Evolutionary conservation across 2,113 vertebrate species (phyloP), one percentile per base, ranked within the genome.

Genomic region (Lagopus leucura): DNA sequence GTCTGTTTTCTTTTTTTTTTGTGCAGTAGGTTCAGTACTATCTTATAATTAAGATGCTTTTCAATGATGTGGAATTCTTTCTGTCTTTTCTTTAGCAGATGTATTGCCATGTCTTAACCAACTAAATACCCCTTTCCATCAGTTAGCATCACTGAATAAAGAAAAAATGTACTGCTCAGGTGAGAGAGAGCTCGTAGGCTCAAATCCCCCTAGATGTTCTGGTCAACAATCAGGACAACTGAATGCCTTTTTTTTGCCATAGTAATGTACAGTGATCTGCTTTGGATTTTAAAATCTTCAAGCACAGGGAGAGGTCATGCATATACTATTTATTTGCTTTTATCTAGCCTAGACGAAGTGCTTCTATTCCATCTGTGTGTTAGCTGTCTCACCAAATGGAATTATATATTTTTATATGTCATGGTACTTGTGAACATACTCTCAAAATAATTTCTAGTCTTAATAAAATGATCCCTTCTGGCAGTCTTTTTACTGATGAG

Each of bases 341-440:
- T 80, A 50, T 86, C 81, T 82, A 60, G 47, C 79, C 74, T 32
- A 89, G 86, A 71, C 63, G 34, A 73, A 48, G 78, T 75, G 58
- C 80, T 91, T 42, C 79, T 94, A 21, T 83, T 96, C 93, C 73
- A 60, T 65, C 91, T 57, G 89, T 95, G 92, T 81, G 72, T 81
- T 94, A 55, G 77, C 88, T 94, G 92, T 92, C 94, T 96, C 91
- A 82, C 88, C 78, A 74, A 86, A 92, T 97, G 88, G 94, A 96
- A 79, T 95, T 36, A 5, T 77, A 71, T 90, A 75, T 84, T 48
- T 88, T 95, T 96, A 96, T 93, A 82, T 94, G 77, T 87, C 90
- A 94, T 86, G 77, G 74, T 54, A 87, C 86, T 95, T 94, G 93
- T 96, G 97, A 78, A 91, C 76, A 43, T 19, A 55, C 63, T 97